phyloP scores from a whole-genome alignment of 2,888 invertebrate species.

The Drosophila bunnanda region DNA sequence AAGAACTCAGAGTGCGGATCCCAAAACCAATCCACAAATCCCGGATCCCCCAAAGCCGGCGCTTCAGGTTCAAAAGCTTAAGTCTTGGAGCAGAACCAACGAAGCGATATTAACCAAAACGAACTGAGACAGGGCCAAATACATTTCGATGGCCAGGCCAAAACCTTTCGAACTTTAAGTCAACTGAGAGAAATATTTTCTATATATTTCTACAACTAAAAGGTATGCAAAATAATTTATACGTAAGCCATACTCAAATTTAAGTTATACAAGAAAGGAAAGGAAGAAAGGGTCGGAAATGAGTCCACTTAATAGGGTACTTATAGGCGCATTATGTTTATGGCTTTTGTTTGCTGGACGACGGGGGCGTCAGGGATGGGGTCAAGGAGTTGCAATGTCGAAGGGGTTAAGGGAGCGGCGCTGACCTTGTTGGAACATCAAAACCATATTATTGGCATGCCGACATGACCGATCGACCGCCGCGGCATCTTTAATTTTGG shows the following conservation, averaged over 20 bases:
- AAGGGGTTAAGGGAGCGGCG: slow-evolving; percentile 12
- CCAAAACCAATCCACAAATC: slow-evolving; percentile 5
- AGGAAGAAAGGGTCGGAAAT: too few species aligned
- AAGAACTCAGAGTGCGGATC: slow-evolving; percentile 10
- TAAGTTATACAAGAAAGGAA: too few species aligned
- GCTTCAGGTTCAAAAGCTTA: slow-evolving; percentile 50
- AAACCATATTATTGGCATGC: slow-evolving; percentile 69
- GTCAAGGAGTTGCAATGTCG: slow-evolving; percentile 1
- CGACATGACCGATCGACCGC: slow-evolving; percentile 31
- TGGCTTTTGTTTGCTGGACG: slow-evolving; percentile 64
- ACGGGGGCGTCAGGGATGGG: slow-evolving; percentile 1
- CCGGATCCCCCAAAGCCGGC: slow-evolving; percentile 11
- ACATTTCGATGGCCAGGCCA: slow-evolving; percentile 55
- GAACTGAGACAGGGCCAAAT: slow-evolving; percentile 44
- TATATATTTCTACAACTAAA: not conserved
- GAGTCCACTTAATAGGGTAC: too few species aligned
- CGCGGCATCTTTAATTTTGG: slow-evolving; percentile 25
- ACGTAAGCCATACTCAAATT: too few species aligned
- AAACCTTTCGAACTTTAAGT: slow-evolving; percentile 68
- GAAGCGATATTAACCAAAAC: slow-evolving; percentile 30
- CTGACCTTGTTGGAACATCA: slow-evolving; percentile 74
- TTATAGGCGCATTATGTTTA: slow-evolving; percentile 71
- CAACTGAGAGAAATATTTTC: slow-evolving; percentile 17
- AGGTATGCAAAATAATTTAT: too few species aligned
- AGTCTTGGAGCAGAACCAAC: slow-evolving; percentile 60